Percentiles rank a stretch among this genome's conserved stretches.
phyloP scores from a whole-genome alignment of 2,797 vertebrate species.

The Pygocentrus nattereri region DNA sequence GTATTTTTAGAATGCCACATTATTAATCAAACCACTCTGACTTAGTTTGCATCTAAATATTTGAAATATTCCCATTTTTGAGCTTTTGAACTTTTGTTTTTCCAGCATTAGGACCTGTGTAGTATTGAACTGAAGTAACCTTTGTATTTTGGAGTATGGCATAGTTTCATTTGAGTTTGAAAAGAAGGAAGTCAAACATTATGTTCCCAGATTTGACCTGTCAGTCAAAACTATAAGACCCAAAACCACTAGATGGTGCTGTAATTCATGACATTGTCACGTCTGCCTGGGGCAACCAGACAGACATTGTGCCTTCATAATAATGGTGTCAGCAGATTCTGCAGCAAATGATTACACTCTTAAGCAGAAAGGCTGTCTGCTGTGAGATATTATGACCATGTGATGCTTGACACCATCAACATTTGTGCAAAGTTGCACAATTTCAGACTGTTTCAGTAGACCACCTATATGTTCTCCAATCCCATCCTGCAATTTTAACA shows the following conservation, averaged over 20 bases:
- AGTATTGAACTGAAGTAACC: background rate
- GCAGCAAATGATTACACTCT: background rate
- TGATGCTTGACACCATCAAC: background rate
- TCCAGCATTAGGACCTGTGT: background rate
- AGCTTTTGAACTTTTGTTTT: background rate
- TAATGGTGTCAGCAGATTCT: background rate
- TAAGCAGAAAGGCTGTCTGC: background rate
- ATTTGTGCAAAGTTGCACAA: background rate
- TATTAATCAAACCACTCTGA: too few species aligned
- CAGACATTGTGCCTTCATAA: background rate
- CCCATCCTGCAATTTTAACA: too few species aligned
- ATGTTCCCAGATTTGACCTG: too few species aligned
- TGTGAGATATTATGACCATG: background rate
- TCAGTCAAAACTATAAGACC: background rate
- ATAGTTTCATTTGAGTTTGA: background rate
- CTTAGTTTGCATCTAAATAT: too few species aligned
- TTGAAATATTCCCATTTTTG: too few species aligned
- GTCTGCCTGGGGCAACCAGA: background rate
- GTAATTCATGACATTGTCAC: background rate
- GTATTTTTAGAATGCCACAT: too few species aligned
- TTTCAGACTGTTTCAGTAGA: background rate
- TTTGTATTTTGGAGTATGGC: background rate
- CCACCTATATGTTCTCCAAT: too few species aligned
- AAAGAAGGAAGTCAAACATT: too few species aligned
- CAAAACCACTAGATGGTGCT: constrained; percentile 22